Evolutionary conservation across 2,113 vertebrate genomes (phyloP), one percentile per base, ranked within the genome.

Genomic region (Glaucidium brasilianum): DNA sequence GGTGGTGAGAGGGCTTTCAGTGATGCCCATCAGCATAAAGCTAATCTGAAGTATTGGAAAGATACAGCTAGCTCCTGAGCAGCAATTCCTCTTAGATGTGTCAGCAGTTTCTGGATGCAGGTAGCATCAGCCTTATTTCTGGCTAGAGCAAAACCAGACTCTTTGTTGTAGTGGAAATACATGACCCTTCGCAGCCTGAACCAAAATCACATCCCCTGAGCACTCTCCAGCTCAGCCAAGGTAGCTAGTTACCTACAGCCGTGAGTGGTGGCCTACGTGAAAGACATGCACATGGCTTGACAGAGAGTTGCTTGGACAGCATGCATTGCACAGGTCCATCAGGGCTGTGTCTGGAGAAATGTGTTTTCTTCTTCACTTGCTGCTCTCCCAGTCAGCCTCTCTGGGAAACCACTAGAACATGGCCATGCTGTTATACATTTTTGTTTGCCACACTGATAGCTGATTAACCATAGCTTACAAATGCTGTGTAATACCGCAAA

Each of bases 221-320:
- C 21, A 15, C 47, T 47, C 49, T 47, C 58, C n/a, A 68, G 27
- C 69, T 72, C 58, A 55, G 53, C 25, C 63, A 64, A 39, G 49
- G 35, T 17, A 41, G 37, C 16, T 26, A 6, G n/a, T 39, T 47
- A 72, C 22, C 45, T 64, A 2, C 29, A 32, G 21, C 22, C 0
- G 0, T 10, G 58, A 52, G 43, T 9, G 12, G 17, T 41, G 26
- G 37, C 29, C 63, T 84, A 8, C 0, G 2, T 30, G 39, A 32
- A 37, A 68, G 67, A 47, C 22, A 8, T 0, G 0, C 39, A 37
- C 0, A 1, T 45, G 90, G 20, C 17, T 47, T 15, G 26, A 18
- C 2, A 15, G 43, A 84, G 49, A 4, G 3, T n/a, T 79, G 32
- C 22, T 72, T 12, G 39, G 35, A 39, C 30, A 69, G 41, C 3